phyloP scores from a whole-genome alignment of 2,113 vertebrate species.

The Tonatia bakeri region DNA sequence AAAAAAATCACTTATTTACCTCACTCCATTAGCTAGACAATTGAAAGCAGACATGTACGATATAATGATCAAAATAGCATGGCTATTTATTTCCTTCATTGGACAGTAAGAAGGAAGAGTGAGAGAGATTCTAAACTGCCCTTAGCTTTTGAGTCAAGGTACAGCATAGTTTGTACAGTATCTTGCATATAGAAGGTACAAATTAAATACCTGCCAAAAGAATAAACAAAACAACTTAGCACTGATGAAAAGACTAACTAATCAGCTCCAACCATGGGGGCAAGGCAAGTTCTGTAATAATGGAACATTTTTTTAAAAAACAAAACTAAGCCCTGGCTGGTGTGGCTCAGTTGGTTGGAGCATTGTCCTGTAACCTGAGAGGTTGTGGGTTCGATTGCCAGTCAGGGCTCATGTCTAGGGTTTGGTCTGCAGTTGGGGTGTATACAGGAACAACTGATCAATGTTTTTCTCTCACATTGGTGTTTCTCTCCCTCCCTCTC shows the following conservation, averaged over 20 bases:
- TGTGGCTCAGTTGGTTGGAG: too few species aligned
- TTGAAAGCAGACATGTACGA: conserved; percentile 15
- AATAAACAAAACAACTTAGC: background rate
- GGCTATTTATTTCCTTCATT: conserved; percentile 25
- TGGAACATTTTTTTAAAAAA: background rate
- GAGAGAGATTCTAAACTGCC: background rate
- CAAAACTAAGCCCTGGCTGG: background rate
- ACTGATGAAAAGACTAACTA: background rate
- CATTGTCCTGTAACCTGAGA: too few species aligned
- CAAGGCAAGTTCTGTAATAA: conserved; percentile 17
- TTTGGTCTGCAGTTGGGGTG: too few species aligned
- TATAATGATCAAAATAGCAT: conserved; percentile 2
- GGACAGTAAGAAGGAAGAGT: background rate
- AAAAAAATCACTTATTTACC: background rate
- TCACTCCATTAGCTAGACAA: conserved; percentile 32
- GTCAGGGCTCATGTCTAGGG: too few species aligned
- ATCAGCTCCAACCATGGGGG: background rate
- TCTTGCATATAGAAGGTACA: background rate
- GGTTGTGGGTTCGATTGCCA: too few species aligned
- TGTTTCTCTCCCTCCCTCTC: too few species aligned
- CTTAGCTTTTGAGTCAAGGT: background rate
- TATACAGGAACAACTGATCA: too few species aligned
- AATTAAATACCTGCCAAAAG: conserved; percentile 14
- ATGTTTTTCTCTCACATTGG: too few species aligned
- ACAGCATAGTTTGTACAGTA: background rate